Percentiles rank a stretch among this genome's conserved stretches.
phyloP scores from a whole-genome alignment of 1,140 invertebrate genomes.

The Papilio polyxenes region DNA sequence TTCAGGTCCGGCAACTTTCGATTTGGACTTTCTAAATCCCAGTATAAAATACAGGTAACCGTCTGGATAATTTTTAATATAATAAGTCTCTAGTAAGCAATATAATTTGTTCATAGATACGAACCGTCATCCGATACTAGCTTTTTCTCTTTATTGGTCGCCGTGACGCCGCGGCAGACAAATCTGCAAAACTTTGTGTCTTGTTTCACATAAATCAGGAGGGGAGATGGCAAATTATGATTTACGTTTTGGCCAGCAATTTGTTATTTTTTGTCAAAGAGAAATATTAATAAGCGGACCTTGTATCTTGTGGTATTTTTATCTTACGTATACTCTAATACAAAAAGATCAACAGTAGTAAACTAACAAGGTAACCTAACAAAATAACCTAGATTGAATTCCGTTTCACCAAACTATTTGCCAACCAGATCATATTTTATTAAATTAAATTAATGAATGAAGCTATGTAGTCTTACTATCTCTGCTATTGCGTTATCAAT shows the following conservation, averaged over 20 bases:
- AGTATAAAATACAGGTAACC: not conserved
- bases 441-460: not conserved
- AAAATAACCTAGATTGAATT: no score
- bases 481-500: not conserved
- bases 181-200: conserved; percentile 22
- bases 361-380: not conserved
- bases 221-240: conserved; percentile 27
- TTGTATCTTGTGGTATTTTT: not conserved
- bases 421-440: not conserved
- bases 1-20: not conserved
- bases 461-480: not conserved
- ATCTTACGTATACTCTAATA: not conserved
- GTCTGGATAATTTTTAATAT: not conserved
- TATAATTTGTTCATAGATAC: not conserved
- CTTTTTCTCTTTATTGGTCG: conserved; percentile 3
- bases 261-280: conserved; percentile 17
- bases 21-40: not conserved
- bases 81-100: conserved; percentile 4
- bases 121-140: not conserved
- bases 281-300: not conserved
- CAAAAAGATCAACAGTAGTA: not conserved
- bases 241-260: conserved; percentile 25
- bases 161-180: not conserved
- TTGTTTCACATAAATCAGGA: conserved; percentile 8
- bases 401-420: not conserved